Evolutionary conservation across 2,888 invertebrate species (phyloP).

Genomic region (Apamea epomidion): DNA sequence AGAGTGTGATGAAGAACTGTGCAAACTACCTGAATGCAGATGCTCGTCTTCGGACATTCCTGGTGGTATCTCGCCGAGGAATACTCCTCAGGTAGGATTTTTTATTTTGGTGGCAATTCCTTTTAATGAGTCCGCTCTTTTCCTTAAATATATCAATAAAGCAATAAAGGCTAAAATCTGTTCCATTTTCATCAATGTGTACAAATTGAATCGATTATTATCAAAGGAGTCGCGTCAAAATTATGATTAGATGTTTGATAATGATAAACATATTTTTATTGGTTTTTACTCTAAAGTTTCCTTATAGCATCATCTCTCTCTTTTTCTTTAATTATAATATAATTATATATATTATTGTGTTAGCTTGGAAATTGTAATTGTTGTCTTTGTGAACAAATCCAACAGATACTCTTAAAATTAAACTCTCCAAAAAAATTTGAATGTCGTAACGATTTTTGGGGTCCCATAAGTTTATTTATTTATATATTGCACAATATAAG

Average conservation of each 20-base stretch:
- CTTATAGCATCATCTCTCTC: neutral
- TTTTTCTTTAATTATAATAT: too few species aligned
- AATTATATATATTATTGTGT: too few species aligned
- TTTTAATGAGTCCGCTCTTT: neutral
- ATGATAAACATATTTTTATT: neutral
- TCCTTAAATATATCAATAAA: neutral
- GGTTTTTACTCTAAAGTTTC: neutral
- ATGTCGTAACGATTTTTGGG: neutral
- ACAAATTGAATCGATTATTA: neutral
- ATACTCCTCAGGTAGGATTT: conserved; percentile 88
- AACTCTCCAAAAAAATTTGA: too few species aligned
- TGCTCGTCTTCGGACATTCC: conserved; percentile 88
- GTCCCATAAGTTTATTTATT: neutral
- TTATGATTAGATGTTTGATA: neutral
- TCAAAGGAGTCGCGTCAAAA: neutral
- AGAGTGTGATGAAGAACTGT: conserved; percentile 75
- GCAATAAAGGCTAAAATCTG: too few species aligned
- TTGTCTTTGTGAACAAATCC: too few species aligned
- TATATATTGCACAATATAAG: neutral
- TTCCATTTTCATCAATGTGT: neutral
- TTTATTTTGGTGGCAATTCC: neutral
- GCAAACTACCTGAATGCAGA: conserved; percentile 89
- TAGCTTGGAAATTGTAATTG: too few species aligned
- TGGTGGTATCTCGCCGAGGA: conserved; percentile 78
- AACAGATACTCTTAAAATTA: neutral